Percentiles rank a stretch among this genome's conserved stretches.
Evolutionary conservation across 2,888 invertebrate species (phyloP).

Genomic region (Linnaemya tessellans): DNA sequence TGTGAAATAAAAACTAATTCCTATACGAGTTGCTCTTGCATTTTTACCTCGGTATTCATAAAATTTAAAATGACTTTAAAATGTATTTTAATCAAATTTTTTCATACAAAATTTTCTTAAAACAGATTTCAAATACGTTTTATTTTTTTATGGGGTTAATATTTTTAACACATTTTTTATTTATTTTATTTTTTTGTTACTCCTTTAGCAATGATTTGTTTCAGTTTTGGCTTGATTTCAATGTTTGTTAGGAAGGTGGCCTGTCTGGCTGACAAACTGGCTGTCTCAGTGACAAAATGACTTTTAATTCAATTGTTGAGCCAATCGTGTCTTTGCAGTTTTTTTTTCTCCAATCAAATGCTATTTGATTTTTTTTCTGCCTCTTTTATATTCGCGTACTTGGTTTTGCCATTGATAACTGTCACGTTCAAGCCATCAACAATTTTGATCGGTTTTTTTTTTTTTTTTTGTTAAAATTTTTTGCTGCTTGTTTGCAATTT

Average conservation of each 20-base stretch:
- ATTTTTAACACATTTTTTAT: neutral
- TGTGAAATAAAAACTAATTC: too few relatives aligned
- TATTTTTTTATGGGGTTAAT: neutral
- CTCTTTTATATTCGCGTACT: conserved; percentile 23
- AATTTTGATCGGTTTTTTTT: conserved; percentile 31
- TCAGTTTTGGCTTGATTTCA: conserved; percentile 42
- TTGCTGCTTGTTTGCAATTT: conserved; percentile 44
- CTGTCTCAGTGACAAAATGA: neutral
- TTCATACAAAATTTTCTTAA: neutral
- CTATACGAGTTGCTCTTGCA: too few relatives aligned
- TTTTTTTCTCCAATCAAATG: conserved; percentile 53
- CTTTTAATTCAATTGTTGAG: conserved; percentile 35
- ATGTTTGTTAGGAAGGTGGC: conserved; percentile 42
- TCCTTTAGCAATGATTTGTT: neutral
- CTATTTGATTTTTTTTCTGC: conserved; percentile 40
- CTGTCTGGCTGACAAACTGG: conserved; percentile 19
- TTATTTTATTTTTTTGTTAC: neutral
- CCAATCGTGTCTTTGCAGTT: conserved; percentile 35
- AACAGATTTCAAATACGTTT: neutral
- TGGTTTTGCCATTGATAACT: conserved; percentile 63
- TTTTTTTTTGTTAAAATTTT: conserved; percentile 5
- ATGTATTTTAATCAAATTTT: too few relatives aligned
- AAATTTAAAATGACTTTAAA: too few relatives aligned
- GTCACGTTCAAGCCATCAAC: conserved; percentile 71
- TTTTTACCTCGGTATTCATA: too few relatives aligned